These are phyloP conservation scores for Trialeurodes vaporariorum DNA, from an alignment of 1,140 invertebrate genomes.

Conservation along the genomic window DNA sequence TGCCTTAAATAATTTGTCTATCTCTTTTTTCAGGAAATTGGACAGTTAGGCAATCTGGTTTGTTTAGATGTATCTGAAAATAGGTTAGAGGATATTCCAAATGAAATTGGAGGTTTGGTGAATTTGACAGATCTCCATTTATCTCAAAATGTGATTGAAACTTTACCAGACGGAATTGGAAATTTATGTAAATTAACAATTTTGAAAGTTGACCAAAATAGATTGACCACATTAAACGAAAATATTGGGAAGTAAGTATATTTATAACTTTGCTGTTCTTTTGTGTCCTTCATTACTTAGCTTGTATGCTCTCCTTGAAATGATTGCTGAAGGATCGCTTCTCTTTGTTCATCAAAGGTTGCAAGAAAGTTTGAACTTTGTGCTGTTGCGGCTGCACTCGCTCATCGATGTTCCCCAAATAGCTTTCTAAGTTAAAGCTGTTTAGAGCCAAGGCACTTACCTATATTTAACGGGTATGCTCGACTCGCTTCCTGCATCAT, in stretches of 20 bases:
- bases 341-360: no score
- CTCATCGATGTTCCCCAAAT: no score
- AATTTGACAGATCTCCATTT: conserved; percentile 90
- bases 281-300: no score
- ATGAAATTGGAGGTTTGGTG: conserved; percentile 85
- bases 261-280: no score
- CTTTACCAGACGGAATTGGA: conserved; percentile 86
- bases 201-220: conserved; percentile 95
- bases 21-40: conserved; percentile 56
- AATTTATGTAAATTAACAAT: conserved; percentile 82
- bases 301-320: no score
- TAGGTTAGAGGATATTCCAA: conserved; percentile 82
- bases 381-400: no score
- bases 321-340: no score
- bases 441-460: no score
- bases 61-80: conserved; percentile 96
- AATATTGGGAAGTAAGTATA: conserved; percentile 80
- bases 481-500: no score
- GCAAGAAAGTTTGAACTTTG: no score
- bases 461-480: no score
- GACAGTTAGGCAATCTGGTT: conserved; percentile 70
- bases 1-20: not conserved
- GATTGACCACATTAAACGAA: conserved; percentile 73
- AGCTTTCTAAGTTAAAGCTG: no score
- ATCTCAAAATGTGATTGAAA: conserved; percentile 91